A percentile compares a stretch with the other conserved stretches of the same genome.
phyloP scores from a whole-genome alignment of 2,888 invertebrate species.

The Ptychoptera contaminata region DNA sequence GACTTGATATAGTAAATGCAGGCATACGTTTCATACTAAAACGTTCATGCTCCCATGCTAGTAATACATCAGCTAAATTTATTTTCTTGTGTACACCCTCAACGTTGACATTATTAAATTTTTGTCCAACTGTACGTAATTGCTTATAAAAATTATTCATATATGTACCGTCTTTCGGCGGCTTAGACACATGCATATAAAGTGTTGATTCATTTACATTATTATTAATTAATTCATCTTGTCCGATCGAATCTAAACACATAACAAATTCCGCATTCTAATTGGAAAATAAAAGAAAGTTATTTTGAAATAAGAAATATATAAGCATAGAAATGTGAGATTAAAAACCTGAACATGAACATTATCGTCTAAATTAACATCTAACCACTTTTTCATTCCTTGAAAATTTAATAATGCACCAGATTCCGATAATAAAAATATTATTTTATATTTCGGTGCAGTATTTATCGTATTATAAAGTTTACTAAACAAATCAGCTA shows the following conservation, averaged over 20 bases:
- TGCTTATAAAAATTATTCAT: conserved; percentile 50
- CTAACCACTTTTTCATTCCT: conserved; percentile 91
- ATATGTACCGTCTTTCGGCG: conserved; percentile 71
- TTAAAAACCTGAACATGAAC: conserved; percentile 43
- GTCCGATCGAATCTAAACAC: conserved; percentile 71
- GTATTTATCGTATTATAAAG: conserved; percentile 62
- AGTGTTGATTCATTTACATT: conserved; percentile 25
- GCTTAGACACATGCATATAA: conserved; percentile 90
- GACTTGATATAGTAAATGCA: conserved; percentile 77
- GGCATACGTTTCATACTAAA: conserved; percentile 84
- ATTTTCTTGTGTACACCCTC: conserved; percentile 88
- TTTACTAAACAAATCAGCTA: conserved; percentile 75
- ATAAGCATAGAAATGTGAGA: neutral
- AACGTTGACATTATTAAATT: conserved; percentile 34
- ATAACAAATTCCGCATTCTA: conserved; percentile 80
- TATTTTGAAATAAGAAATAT: neutral
- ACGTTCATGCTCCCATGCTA: conserved; percentile 96
- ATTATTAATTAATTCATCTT: conserved; percentile 32
- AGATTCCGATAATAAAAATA: conserved; percentile 80
- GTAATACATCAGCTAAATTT: conserved; percentile 76
- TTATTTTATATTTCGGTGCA: conserved; percentile 57
- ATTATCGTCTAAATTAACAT: conserved; percentile 69
- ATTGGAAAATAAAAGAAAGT: conserved; percentile 18
- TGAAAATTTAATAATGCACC: conserved; percentile 86
- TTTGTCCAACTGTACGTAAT: conserved; percentile 39